These are phyloP conservation scores for Amphiduros pacificus DNA, from an alignment of 2,888 invertebrate species.

Conservation along the genomic window DNA sequence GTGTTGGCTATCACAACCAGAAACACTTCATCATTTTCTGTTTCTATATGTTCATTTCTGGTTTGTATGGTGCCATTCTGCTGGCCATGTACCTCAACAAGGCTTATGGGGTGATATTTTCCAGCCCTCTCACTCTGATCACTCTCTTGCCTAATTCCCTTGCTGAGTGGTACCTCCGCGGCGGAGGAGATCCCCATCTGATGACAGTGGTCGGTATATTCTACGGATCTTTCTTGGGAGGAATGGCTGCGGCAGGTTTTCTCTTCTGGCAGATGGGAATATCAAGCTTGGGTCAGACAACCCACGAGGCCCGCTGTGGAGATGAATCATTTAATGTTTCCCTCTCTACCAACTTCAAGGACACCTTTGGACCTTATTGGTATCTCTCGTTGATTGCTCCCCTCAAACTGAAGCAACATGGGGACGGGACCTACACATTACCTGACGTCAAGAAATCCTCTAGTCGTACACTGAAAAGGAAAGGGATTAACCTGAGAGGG, in stretches of 20 bases:
- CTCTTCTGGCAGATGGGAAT: conserved; percentile 34
- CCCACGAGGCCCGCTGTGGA: conserved; percentile 29
- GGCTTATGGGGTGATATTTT: not conserved
- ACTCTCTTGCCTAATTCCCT: conserved; percentile 24
- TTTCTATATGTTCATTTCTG: conserved; percentile 32
- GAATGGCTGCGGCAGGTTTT: conserved; percentile 26
- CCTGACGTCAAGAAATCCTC: too few relatives aligned
- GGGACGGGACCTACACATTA: conserved; percentile 22
- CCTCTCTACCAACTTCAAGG: conserved; percentile 26
- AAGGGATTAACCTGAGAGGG: too few relatives aligned
- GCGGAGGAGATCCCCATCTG: conserved; percentile 16
- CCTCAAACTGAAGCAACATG: conserved; percentile 27
- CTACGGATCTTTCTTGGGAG: conserved; percentile 27
- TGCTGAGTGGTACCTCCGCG: conserved; percentile 2
- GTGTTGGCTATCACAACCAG: conserved; percentile 37
- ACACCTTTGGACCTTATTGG: conserved; percentile 35
- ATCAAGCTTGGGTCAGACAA: conserved; percentile 31
- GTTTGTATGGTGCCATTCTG: conserved; percentile 2
- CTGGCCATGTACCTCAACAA: conserved; percentile 4
- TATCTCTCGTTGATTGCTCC: conserved; percentile 29
- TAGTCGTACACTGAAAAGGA: too few relatives aligned
- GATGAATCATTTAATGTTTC: conserved; percentile 17
- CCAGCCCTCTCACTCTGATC: conserved; percentile 25
- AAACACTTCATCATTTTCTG: conserved; percentile 37
- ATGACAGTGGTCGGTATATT: conserved; percentile 27